Conservation (phyloP, 2,113 vertebrate genomes). For the Leucopsar rothschildi region DNA sequence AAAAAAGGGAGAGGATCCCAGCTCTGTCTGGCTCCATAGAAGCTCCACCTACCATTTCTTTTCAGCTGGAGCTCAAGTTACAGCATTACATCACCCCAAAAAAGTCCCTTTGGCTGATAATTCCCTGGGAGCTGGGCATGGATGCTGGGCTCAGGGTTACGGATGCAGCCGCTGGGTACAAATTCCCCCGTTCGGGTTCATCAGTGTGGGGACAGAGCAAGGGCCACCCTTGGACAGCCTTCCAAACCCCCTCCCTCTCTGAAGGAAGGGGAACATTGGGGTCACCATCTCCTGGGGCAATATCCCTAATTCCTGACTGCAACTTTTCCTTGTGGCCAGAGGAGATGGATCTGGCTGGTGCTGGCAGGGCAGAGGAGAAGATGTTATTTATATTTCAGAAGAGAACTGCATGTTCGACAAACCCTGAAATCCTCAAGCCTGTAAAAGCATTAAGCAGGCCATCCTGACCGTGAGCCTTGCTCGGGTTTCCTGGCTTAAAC, state of each 20-base stretch:
- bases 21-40: slow-evolving; percentile 59
- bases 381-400: slow-evolving; percentile 41
- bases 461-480: neutral
- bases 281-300: accelerated
- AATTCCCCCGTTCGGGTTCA: neutral
- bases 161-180: accelerated
- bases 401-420: neutral
- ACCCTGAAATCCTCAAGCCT: slow-evolving; percentile 36
- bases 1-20: slow-evolving; percentile 55
- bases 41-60: slow-evolving; percentile 46
- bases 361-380: neutral
- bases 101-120: slow-evolving; percentile 41
- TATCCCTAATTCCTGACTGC: neutral
- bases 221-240: neutral
- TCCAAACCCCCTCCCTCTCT: neutral
- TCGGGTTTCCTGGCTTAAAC: slow-evolving; percentile 51
- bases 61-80: slow-evolving; percentile 46
- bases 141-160: neutral
- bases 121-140: slow-evolving; percentile 3
- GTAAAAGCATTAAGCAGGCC: slow-evolving; percentile 65
- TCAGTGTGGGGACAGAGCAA: accelerated
- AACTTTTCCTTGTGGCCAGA: neutral
- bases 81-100: slow-evolving; percentile 58
- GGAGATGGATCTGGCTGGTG: neutral
- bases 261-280: accelerated